These are phyloP conservation scores for Oenanthe oenanthe DNA, from an alignment of 2,113 vertebrate genomes.

Conservation along the genomic window DNA sequence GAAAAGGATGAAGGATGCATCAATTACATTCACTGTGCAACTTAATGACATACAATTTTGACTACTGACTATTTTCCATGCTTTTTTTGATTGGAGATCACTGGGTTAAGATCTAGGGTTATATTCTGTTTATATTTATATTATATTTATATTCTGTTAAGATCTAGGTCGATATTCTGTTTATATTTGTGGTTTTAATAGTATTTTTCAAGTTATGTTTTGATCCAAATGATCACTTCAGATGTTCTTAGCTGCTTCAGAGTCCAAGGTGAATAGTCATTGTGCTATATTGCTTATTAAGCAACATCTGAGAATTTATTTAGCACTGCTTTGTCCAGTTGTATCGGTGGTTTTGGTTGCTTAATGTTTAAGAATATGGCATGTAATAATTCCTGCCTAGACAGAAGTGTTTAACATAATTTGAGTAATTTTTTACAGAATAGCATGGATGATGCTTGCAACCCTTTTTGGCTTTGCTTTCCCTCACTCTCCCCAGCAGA, in stretches of 20 bases:
- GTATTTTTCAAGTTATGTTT: not conserved
- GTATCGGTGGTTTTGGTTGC: not conserved
- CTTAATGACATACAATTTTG: not conserved
- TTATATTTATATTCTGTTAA: not conserved
- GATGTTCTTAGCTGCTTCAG: not conserved
- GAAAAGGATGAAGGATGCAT: not conserved
- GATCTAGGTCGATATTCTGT: not conserved
- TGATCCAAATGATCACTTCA: not conserved
- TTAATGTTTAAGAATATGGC: not conserved
- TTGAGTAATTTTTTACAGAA: not conserved
- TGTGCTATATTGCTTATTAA: not conserved
- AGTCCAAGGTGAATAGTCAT: not conserved
- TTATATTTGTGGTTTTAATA: not conserved
- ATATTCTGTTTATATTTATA: not conserved
- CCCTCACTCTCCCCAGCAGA: accelerated
- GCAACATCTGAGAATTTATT: not conserved
- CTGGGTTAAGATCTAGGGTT: not conserved
- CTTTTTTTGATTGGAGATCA: not conserved
- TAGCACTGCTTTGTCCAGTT: not conserved
- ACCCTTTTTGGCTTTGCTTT: not conserved
- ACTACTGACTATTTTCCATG: not conserved
- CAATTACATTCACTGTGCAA: not conserved
- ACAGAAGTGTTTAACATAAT: not conserved
- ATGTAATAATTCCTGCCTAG: not conserved
- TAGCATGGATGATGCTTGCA: not conserved